Percentiles rank a stretch among this genome's conserved stretches.
phyloP scores from a whole-genome alignment of 2,888 invertebrate species.

The Philereme vetulata region DNA sequence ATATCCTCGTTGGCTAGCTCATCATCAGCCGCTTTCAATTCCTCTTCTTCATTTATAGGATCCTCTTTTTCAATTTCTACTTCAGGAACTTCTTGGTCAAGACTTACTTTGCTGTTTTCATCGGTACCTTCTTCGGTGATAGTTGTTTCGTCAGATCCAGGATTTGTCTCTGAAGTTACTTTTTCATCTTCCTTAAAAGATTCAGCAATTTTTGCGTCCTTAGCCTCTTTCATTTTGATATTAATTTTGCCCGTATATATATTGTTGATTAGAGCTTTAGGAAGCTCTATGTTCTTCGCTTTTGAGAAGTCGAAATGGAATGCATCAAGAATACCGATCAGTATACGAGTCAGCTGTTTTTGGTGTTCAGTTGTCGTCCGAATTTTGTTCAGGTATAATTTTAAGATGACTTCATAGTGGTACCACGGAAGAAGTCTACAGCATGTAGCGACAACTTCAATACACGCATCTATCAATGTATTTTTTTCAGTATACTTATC shows the following conservation, averaged over 20 bases:
- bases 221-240: conserved; percentile 42
- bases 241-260: conserved; percentile 46
- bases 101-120: conserved; percentile 51
- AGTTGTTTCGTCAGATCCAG: conserved; percentile 37
- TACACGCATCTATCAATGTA: conserved; percentile 92
- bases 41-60: conserved; percentile 56
- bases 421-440: conserved; percentile 94
- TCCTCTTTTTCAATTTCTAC: conserved; percentile 17
- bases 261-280: conserved; percentile 62
- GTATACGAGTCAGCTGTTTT: conserved; percentile 90
- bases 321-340: conserved; percentile 92
- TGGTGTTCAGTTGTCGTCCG: conserved; percentile 89
- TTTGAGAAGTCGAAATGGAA: conserved; percentile 95
- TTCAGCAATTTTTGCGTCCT: conserved; percentile 34
- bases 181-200: conserved; percentile 34
- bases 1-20: conserved; percentile 60
- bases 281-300: conserved; percentile 68
- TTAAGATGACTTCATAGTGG: conserved; percentile 92
- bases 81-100: conserved; percentile 45
- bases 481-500: conserved; percentile 91
- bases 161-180: conserved; percentile 38
- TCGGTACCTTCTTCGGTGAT: conserved; percentile 50
- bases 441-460: conserved; percentile 90
- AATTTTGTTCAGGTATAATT: conserved; percentile 91
- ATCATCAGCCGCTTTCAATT: conserved; percentile 70